phyloP scores from a whole-genome alignment of 2,888 invertebrate species.

The Schrankia costaestrigalis region DNA sequence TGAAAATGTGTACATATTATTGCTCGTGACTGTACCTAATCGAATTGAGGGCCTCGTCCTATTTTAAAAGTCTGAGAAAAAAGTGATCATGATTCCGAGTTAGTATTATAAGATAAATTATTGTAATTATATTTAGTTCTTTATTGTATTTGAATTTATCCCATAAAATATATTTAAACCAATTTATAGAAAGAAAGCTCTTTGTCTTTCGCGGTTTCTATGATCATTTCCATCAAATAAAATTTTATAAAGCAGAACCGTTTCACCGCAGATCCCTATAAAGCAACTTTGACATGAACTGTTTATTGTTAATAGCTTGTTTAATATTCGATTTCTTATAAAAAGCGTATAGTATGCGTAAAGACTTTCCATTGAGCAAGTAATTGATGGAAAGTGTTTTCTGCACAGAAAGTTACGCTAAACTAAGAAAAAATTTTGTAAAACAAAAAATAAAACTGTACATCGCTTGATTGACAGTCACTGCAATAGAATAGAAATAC shows the following conservation, averaged over 20 bases:
- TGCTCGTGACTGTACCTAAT: too few relatives aligned
- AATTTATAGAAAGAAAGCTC: too few relatives aligned
- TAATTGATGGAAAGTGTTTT: slow-evolving; percentile 55
- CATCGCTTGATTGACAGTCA: slow-evolving; percentile 42
- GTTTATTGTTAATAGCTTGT: slow-evolving; percentile 1
- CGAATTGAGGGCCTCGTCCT: too few relatives aligned
- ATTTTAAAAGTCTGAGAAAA: too few relatives aligned
- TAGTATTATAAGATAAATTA: too few relatives aligned
- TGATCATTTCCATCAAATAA: slow-evolving; percentile 3
- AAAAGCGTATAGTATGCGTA: slow-evolving; percentile 11
- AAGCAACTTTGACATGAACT: too few relatives aligned
- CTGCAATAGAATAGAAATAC: slow-evolving; percentile 41
- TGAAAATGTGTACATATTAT: too few relatives aligned
- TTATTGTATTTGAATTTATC: too few relatives aligned
- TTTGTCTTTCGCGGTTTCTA: slow-evolving; percentile 3
- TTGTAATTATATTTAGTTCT: too few relatives aligned
- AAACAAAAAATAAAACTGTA: slow-evolving; percentile 42
- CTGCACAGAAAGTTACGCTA: slow-evolving; percentile 43
- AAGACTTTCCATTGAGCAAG: slow-evolving; percentile 36
- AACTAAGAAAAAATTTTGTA: slow-evolving; percentile 40
- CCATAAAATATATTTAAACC: too few relatives aligned
- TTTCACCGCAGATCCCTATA: slow-evolving; percentile 6
- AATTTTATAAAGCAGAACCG: slow-evolving; percentile 7
- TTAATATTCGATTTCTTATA: slow-evolving; percentile 2
- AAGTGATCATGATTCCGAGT: too few relatives aligned